Evolutionary conservation across 2,797 vertebrate genomes (phyloP).

Genomic region (Scarus forsteni): DNA sequence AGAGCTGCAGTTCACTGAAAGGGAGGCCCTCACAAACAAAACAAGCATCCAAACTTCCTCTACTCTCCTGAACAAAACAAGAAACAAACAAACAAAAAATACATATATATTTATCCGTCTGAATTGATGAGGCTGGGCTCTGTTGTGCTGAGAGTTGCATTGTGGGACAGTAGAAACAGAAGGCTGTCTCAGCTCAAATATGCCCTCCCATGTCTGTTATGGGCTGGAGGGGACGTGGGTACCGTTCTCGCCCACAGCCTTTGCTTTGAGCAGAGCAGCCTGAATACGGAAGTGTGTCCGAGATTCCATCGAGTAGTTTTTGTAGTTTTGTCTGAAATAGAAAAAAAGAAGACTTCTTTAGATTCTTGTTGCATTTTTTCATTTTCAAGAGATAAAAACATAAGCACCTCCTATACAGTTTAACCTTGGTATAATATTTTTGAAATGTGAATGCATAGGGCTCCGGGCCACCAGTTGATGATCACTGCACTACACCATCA

Average conservation of each 20-base stretch:
- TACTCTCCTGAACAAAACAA: constrained; percentile 30
- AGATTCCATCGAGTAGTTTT: constrained; percentile 99
- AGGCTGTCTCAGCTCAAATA: constrained; percentile 48
- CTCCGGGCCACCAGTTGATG: too few species aligned
- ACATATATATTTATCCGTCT: not conserved
- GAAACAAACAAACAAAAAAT: constrained; percentile 5
- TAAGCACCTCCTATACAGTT: too few species aligned
- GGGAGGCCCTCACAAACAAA: constrained; percentile 26
- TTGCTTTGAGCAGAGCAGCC: constrained; percentile 94
- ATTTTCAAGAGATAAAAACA: too few species aligned
- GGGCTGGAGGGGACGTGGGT: constrained; percentile 81
- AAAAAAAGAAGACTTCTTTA: constrained; percentile 23
- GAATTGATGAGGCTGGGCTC: constrained; percentile 18
- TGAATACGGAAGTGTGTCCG: constrained; percentile 99
- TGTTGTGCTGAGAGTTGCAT: constrained; percentile 46
- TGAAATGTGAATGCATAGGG: too few species aligned
- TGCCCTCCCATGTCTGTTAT: constrained; percentile 65
- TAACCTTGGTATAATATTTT: too few species aligned
- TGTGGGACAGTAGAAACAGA: constrained; percentile 45
- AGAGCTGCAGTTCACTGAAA: constrained; percentile 23
- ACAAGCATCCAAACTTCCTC: constrained; percentile 30
- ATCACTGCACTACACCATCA: too few species aligned
- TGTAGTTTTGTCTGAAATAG: constrained; percentile 94
- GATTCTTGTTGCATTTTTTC: not conserved
- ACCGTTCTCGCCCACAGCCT: constrained; percentile 84